Evolutionary conservation across 2,797 vertebrate genomes (phyloP).

Genomic region (Anabas testudineus): DNA sequence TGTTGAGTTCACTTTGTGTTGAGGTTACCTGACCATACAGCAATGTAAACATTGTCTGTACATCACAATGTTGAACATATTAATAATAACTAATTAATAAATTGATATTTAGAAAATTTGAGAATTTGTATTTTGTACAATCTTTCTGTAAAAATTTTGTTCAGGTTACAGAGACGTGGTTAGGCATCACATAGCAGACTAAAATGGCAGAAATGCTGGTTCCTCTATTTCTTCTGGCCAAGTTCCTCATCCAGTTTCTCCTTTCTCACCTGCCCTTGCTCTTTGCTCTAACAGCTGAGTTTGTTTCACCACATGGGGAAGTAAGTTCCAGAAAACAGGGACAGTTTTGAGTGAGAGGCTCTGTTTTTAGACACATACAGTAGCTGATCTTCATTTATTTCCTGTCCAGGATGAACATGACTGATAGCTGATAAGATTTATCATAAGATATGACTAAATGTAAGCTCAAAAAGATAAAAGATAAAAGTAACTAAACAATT

Average conservation of each 20-base stretch:
- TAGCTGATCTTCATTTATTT: constrained; percentile 3
- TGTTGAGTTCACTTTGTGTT: background rate
- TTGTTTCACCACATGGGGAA: constrained; percentile 71
- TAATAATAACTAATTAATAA: too few species aligned
- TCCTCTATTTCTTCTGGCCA: constrained; percentile 62
- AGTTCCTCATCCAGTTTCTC: constrained; percentile 75
- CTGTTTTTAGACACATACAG: constrained; percentile 48
- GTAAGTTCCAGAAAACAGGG: constrained; percentile 60
- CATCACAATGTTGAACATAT: background rate
- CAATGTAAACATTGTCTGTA: background rate
- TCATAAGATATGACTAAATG: background rate
- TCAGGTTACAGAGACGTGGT: background rate
- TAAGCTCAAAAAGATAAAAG: background rate
- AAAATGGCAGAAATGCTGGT: constrained; percentile 49
- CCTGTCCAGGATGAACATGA: background rate
- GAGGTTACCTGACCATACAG: background rate
- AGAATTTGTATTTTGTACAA: background rate
- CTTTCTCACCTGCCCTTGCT: constrained; percentile 31
- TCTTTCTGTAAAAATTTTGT: background rate
- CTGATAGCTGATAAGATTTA: background rate
- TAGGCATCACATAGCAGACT: constrained; percentile 13
- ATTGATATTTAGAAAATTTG: background rate
- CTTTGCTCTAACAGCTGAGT: constrained; percentile 42
- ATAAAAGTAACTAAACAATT: too few species aligned
- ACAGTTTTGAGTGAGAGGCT: constrained; percentile 56